Conservation (phyloP, 2,888 invertebrate species). For the Lordiphosa andalusiaca region DNA sequence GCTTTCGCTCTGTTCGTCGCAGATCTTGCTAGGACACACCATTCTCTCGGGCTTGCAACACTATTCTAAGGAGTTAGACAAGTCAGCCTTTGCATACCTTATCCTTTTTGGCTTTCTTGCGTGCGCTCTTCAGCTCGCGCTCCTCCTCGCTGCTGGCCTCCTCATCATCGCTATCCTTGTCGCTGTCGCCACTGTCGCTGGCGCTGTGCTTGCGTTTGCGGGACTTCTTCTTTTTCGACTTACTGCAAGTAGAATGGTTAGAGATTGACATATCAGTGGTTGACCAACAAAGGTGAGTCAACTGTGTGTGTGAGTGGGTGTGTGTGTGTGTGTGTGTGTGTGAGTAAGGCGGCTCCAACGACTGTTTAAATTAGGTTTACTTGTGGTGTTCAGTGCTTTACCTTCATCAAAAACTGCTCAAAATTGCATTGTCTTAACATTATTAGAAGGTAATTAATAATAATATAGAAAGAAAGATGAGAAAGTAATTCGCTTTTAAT, state of each 20-base stretch:
- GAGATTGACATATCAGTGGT: background rate
- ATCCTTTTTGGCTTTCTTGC: constrained; percentile 79
- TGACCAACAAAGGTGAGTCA: background rate
- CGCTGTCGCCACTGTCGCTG: constrained; percentile 79
- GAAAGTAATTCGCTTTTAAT: constrained; percentile 79
- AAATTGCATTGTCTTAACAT: constrained; percentile 79
- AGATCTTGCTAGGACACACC: too few species aligned
- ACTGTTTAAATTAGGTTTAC: constrained; percentile 38
- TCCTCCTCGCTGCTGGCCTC: constrained; percentile 77
- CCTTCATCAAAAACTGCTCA: constrained; percentile 80
- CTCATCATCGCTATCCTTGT: constrained; percentile 80
- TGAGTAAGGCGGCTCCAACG: constrained; percentile 18
- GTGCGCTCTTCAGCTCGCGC: constrained; percentile 77
- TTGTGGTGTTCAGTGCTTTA: constrained; percentile 76
- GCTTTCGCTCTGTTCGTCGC: constrained; percentile 1
- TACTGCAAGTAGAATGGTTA: constrained; percentile 72
- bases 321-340: background rate
- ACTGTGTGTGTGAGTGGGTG: background rate
- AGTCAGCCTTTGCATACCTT: constrained; percentile 65
- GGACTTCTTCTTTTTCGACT: constrained; percentile 83
- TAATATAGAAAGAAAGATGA: constrained; percentile 80
- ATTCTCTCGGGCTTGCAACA: too few species aligned
- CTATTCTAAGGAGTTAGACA: too few species aligned
- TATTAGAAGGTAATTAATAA: constrained; percentile 68
- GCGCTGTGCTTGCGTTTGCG: constrained; percentile 82